Base-by-base conservation (phyloP, 2,113 vertebrate species). In the Nyctibius bracteatus region DNA sequence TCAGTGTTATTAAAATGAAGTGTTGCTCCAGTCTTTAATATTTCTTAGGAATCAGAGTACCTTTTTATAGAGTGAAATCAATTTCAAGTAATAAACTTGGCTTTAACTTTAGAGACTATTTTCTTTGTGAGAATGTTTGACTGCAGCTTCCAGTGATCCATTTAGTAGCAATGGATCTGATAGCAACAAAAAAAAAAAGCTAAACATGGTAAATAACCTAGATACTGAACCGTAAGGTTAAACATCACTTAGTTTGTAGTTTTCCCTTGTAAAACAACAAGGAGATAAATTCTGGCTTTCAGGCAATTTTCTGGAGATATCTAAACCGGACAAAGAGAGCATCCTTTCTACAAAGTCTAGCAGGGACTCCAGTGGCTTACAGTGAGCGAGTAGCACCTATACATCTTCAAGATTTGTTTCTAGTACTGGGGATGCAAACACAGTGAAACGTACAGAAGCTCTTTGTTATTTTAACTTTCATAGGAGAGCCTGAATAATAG, bases 11-110 rank as follows among this genome's bases (percentile, higher is more conserved):
- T 90, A 90, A 59, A 82, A 88, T 74, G 55, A 75, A 52, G 12
- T 43, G 37, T 41, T 83, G 23, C 61, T 51, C 39, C 11, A 66
- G 14, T 72, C 70, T 92, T 84, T 43, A 88, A 51, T 65, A 24
- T 89, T 86, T 96, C 61, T 91, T 95, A 81, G 71, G 25, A 95
- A 81, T 79, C 66, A n/a, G 47, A 78, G 35, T 81, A 67, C 11
- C 37, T 95, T 93, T 74, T 47, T 70, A 83, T 65, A 89, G 61
- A 51, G 20, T 52, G 81, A 93, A 96, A 94, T 92, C 31, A 84
- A 59, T 77, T 62, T 33, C 21, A 71, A 52, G 23, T 85, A 96
- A 92, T 94, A 61, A 93, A 70, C 46, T 95, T 95, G 90, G 28
- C 74, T 86, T n/a, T 61, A 73, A 71, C 30, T 37, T 90, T 51